These are phyloP conservation scores for Hippocampus zosterae DNA, from an alignment of 2,113 vertebrate species.

Conservation along the genomic window DNA sequence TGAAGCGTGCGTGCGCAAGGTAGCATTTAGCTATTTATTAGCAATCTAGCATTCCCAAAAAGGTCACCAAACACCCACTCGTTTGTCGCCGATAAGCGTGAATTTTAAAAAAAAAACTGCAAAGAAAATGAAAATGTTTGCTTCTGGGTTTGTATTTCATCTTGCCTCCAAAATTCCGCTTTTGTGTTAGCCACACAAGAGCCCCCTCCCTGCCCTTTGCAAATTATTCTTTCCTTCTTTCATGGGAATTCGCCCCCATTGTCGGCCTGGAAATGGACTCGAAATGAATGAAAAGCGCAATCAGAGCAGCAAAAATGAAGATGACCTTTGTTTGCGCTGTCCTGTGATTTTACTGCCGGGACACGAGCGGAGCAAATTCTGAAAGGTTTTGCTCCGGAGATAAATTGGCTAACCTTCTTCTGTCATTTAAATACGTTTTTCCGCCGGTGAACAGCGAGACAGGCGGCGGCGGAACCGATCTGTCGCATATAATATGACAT, in stretches of 20 bases:
- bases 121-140: no score
- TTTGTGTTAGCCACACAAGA: no score
- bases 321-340: conserved; percentile 22
- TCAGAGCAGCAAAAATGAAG: conserved; percentile 11
- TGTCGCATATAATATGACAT: no score
- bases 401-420: conserved; percentile 78
- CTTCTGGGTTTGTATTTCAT: no score
- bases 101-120: no score
- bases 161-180: no score
- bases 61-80: no score
- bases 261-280: neutral
- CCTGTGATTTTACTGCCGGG: conserved; percentile 41
- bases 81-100: no score
- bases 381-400: conserved; percentile 74
- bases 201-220: neutral
- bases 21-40: no score
- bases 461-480: conserved; percentile 39
- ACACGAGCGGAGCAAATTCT: conserved; percentile 37
- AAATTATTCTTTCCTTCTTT: neutral
- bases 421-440: conserved; percentile 79
- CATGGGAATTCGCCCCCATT: neutral
- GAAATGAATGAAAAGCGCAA: conserved; percentile 1
- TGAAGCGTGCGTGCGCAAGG: no score
- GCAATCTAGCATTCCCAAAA: no score
- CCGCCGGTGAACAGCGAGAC: conserved; percentile 68